Conservation (phyloP, 2,888 invertebrate genomes). For the Drosophila demipolita region DNA sequence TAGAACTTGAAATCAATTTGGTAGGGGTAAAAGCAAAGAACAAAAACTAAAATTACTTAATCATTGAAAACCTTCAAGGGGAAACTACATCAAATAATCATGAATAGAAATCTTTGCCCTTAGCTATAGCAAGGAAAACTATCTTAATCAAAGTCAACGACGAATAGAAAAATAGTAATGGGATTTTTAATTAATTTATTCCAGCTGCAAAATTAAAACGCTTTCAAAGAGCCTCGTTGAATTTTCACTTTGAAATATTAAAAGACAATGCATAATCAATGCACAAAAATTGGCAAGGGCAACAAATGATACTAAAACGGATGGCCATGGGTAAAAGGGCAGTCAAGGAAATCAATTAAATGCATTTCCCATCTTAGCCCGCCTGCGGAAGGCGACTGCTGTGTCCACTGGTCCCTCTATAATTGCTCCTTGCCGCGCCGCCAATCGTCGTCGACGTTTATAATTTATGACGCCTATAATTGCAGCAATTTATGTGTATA, state of each 20-base stretch:
- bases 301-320: conserved; percentile 41
- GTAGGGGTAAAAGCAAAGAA: not conserved
- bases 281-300: conserved; percentile 19
- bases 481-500: conserved; percentile 69
- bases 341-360: conserved; percentile 72
- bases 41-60: not conserved
- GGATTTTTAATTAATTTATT: conserved; percentile 34
- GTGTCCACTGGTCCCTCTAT: not conserved
- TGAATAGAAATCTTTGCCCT: not conserved
- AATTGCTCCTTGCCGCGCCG: not conserved
- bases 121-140: not conserved
- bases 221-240: conserved; percentile 5
- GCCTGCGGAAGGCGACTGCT: not conserved
- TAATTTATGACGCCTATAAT: conserved; percentile 80
- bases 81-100: conserved; percentile 4
- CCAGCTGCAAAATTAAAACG: conserved; percentile 13
- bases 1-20: not conserved
- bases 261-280: conserved; percentile 40
- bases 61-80: not conserved
- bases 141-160: conserved; percentile 30
- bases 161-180: not conserved
- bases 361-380: conserved; percentile 50
- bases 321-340: conserved; percentile 19
- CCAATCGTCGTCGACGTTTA: conserved; percentile 50
- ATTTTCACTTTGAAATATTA: conserved; percentile 16